Base-by-base conservation (phyloP, 2,888 invertebrate genomes). In the Andricus quercusramuli region DNA sequence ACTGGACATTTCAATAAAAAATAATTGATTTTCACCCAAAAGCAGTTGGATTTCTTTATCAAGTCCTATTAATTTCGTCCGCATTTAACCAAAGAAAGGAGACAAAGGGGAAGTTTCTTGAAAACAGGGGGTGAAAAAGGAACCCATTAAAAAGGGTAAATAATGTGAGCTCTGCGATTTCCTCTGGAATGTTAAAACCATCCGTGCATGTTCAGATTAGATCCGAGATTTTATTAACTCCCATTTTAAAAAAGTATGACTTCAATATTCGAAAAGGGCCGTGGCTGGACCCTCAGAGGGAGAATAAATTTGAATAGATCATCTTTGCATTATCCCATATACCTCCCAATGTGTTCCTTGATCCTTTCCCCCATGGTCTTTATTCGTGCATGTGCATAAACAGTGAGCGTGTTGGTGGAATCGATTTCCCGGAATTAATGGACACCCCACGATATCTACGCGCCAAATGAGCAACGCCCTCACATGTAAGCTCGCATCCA, bases 381-480 rank as follows among this genome's bases (percentile, higher is more conserved):
- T 77, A 56, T 51, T 59, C 77, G 22, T 65, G 22, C 1, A 67
- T 44, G 78, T 78, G 78, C 65, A 81, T 80, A 80, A 82, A 74
- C 70, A 74, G 13, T 13, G 20, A 25, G 59, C 59, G 80, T 77
- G 68, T 77, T 65, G 74, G 74, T 82, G 82, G 83, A 87, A 90
- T 90, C 89, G 88, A 90, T 90, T 90, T 87, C 85, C 83, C 85
- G 82, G 87, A 88, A 90, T 89, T 88, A 89, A 90, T 89, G 88
- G 89, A 88, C 88, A 88, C 89, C 87, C 86, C 83, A 85, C 74
- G 77, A 70, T 76, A 78, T 79, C 70, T 70, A 79, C 65, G 81
- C 81, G 84, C 85, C 82, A 91, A 92, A 91, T 90, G 91, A 91
- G 89, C 91, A 90, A 90, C 91, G 90, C 90, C 90, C 89, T 86